Percentiles rank a stretch among this genome's conserved stretches.
These are phyloP conservation scores for Drosophila arizonae DNA, from an alignment of 1,140 invertebrate genomes.

Conservation along the genomic window DNA sequence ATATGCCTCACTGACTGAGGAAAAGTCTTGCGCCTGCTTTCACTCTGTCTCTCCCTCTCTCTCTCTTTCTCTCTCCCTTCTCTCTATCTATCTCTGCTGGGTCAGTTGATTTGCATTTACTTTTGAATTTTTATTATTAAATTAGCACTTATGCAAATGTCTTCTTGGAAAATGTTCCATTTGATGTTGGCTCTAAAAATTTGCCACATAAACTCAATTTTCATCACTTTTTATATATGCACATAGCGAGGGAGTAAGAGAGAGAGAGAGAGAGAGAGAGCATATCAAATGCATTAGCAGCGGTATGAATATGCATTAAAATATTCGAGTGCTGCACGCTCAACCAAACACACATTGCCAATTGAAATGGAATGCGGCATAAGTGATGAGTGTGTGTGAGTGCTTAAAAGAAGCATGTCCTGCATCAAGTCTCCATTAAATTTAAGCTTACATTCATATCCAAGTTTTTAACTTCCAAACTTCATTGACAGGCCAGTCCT, in stretches of 20 bases:
- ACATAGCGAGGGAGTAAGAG: conserved; percentile 1
- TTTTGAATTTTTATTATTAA: conserved; percentile 73
- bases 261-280: too few species aligned
- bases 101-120: conserved; percentile 61
- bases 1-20: conserved; percentile 44
- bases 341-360: conserved; percentile 7
- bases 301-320: conserved; percentile 48
- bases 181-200: conserved; percentile 46
- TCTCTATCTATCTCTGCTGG: not conserved
- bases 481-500: conserved; percentile 2
- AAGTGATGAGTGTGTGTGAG: not conserved
- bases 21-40: not conserved
- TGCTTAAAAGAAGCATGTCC: not conserved
- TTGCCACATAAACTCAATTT: conserved; percentile 30
- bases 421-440: not conserved
- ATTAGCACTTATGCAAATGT: conserved; percentile 73
- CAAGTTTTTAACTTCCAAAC: not conserved
- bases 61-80: not conserved
- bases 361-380: conserved; percentile 12
- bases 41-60: not conserved
- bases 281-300: conserved; percentile 38
- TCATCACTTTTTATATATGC: conserved; percentile 29
- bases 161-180: conserved; percentile 39
- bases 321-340: conserved; percentile 13
- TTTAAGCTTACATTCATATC: not conserved